Percentiles rank a stretch among this genome's conserved stretches.
phyloP scores from a whole-genome alignment of 2,888 invertebrate genomes.

The Cataglyphis altisquamis region DNA sequence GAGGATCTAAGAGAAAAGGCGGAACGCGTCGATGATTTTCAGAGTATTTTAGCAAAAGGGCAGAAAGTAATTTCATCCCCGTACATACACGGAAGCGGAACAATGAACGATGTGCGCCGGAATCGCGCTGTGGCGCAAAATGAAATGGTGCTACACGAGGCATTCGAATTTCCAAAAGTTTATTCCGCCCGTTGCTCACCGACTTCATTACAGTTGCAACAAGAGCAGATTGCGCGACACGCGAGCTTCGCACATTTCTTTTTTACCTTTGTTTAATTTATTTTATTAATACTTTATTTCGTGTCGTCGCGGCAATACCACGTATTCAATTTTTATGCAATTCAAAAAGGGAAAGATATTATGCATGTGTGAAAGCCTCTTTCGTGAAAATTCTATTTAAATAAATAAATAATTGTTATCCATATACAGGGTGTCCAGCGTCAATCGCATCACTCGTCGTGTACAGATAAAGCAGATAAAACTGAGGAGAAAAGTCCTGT shows the following conservation, averaged over 20 bases:
- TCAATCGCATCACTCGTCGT: no score
- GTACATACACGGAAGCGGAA: conserved; percentile 24
- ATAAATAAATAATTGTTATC: background rate
- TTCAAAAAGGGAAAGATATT: background rate
- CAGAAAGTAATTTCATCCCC: conserved; percentile 54
- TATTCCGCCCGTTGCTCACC: conserved; percentile 35
- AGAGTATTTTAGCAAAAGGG: conserved; percentile 44
- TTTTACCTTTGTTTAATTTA: conserved; percentile 14
- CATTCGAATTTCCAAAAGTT: conserved; percentile 61
- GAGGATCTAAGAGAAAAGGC: conserved; percentile 13
- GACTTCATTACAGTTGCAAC: conserved; percentile 18
- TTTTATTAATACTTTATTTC: conserved; percentile 4
- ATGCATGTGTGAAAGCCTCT: background rate
- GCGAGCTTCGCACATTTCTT: background rate
- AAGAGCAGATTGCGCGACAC: conserved; percentile 20
- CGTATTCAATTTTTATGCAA: background rate
- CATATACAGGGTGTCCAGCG: background rate
- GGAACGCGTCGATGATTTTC: conserved; percentile 26
- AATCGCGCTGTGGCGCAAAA: conserved; percentile 35
- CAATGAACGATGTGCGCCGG: background rate
- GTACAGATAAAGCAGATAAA: no score
- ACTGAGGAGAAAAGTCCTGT: no score
- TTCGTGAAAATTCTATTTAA: background rate
- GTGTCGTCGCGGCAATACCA: background rate
- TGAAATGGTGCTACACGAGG: conserved; percentile 41